Conservation (phyloP, 2,113 vertebrate species). For the Toxotes jaculatrix region DNA sequence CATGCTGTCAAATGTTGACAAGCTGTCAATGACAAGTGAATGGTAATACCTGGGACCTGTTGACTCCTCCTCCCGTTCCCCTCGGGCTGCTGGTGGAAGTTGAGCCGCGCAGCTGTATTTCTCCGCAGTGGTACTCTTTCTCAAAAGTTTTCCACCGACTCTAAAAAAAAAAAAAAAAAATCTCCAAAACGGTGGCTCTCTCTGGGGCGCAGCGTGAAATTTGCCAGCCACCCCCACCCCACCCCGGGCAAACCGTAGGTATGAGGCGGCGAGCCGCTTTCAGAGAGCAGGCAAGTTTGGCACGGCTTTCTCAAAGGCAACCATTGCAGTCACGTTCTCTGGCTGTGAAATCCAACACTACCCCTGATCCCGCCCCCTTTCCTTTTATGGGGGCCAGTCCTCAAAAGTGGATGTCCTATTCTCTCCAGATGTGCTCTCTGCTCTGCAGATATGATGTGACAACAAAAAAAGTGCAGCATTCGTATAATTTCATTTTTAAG, state of each 20-base stretch:
- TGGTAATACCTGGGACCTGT: slow-evolving; percentile 86
- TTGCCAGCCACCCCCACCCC: not conserved
- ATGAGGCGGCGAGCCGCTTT: slow-evolving; percentile 55
- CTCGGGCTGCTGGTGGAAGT: slow-evolving; percentile 35
- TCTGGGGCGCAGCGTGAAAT: slow-evolving; percentile 13
- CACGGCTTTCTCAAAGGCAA: slow-evolving; percentile 68
- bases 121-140: slow-evolving; percentile 50
- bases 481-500: slow-evolving; percentile 4
- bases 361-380: slow-evolving; percentile 74
- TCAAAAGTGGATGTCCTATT: slow-evolving; percentile 61
- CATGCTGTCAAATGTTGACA: slow-evolving; percentile 73
- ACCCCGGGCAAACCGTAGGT: slow-evolving; percentile 7
- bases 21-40: slow-evolving; percentile 69
- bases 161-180: not conserved
- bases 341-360: slow-evolving; percentile 77
- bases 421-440: slow-evolving; percentile 71
- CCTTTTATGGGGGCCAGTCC: slow-evolving; percentile 67
- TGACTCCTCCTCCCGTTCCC: slow-evolving; percentile 85
- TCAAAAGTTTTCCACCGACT: slow-evolving; percentile 63
- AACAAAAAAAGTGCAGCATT: not conserved
- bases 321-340: slow-evolving; percentile 83
- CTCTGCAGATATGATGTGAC: slow-evolving; percentile 1
- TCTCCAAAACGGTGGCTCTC: slow-evolving; percentile 23
- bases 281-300: slow-evolving; percentile 71
- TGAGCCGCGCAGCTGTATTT: slow-evolving; percentile 60